These are phyloP conservation scores for Periophthalmus magnuspinnatus DNA, from an alignment of 2,797 vertebrate genomes.

Conservation along the genomic window DNA sequence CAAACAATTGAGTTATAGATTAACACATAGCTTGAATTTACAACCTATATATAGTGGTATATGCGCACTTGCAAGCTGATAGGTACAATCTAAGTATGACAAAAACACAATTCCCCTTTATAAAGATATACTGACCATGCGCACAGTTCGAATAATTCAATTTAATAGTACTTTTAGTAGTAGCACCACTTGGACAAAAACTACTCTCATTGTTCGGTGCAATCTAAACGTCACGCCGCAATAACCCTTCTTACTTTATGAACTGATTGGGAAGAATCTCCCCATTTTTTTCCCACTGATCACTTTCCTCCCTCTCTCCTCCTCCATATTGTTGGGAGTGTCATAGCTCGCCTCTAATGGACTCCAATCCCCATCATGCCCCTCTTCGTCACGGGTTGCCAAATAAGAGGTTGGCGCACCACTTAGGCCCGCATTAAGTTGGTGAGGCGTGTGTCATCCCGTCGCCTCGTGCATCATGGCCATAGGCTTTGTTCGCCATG, in stretches of 20 bases:
- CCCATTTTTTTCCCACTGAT: neutral
- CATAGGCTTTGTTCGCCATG: slow-evolving; percentile 59
- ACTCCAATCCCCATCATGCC: slow-evolving; percentile 57
- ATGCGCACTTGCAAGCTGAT: no score
- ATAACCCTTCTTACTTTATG: slow-evolving; percentile 3
- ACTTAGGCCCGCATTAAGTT: slow-evolving; percentile 69
- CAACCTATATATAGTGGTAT: no score
- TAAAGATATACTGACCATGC: neutral
- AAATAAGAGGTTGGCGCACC: slow-evolving; percentile 69
- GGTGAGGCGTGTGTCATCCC: slow-evolving; percentile 57
- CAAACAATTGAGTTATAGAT: no score
- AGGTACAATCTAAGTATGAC: no score
- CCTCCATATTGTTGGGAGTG: slow-evolving; percentile 23
- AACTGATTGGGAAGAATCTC: neutral
- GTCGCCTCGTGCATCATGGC: slow-evolving; percentile 64
- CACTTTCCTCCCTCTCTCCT: neutral
- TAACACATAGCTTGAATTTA: no score
- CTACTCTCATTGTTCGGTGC: neutral
- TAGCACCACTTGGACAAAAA: neutral
- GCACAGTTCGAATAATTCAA: neutral
- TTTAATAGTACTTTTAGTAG: neutral
- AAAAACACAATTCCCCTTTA: neutral
- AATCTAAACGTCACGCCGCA: slow-evolving; percentile 1
- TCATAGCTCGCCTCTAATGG: slow-evolving; percentile 67
- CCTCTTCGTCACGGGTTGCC: slow-evolving; percentile 50